A percentile compares a stretch with the other conserved stretches of the same genome.
Evolutionary conservation across 2,113 vertebrate genomes (phyloP).

Genomic region (Aspiorhynchus laticeps): DNA sequence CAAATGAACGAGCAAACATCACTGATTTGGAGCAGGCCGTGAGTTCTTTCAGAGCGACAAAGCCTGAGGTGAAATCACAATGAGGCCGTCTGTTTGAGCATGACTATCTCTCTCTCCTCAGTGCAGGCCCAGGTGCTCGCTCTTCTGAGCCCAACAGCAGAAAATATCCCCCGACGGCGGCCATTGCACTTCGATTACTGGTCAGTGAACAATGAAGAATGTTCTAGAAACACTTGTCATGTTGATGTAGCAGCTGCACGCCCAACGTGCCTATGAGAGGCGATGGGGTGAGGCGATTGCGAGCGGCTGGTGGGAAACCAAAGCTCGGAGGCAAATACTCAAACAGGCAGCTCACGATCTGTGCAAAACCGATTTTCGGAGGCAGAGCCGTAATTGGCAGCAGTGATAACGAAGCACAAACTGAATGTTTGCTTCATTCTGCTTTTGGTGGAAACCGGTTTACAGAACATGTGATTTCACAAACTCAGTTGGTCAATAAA

Average conservation of each 20-base stretch:
- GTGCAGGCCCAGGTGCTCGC: constrained; percentile 65
- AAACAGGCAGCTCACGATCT: background rate
- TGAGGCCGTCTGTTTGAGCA: constrained; percentile 26
- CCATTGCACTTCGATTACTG: constrained; percentile 61
- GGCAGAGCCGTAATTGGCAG: background rate
- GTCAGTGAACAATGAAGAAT: constrained; percentile 68
- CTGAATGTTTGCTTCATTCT: constrained; percentile 21
- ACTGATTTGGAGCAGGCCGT: constrained; percentile 31
- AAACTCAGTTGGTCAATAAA: constrained; percentile 20
- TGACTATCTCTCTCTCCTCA: constrained; percentile 56
- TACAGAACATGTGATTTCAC: constrained; percentile 1
- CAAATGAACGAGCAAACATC: constrained; percentile 41
- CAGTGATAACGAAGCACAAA: constrained; percentile 12
- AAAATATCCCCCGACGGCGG: constrained; percentile 71
- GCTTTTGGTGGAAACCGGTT: constrained; percentile 27
- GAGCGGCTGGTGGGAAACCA: constrained; percentile 47
- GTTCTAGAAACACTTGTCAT: constrained; percentile 73
- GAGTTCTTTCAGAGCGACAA: constrained; percentile 14
- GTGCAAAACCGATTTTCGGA: constrained; percentile 16
- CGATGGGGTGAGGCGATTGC: constrained; percentile 33
- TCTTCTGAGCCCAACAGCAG: constrained; percentile 69
- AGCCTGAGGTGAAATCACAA: constrained; percentile 32
- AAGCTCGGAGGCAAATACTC: constrained; percentile 10
- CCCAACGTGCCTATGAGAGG: constrained; percentile 55
- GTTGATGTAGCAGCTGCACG: constrained; percentile 73